phyloP scores from a whole-genome alignment of 2,113 vertebrate species.

The Campylorhamphus procurvoides region DNA sequence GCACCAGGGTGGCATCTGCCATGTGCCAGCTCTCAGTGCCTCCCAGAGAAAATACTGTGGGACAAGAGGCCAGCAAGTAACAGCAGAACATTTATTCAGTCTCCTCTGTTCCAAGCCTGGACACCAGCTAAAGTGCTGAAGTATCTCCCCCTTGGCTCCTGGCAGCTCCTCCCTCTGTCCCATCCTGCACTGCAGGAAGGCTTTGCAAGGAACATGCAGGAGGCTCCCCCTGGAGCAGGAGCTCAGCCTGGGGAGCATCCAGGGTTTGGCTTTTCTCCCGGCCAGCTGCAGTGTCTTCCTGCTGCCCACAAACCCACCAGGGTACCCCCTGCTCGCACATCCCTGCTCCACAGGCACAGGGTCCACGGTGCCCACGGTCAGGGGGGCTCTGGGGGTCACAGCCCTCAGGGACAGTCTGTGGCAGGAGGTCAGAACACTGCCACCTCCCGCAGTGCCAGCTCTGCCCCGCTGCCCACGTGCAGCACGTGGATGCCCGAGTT shows the following conservation, averaged over 20 bases:
- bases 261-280: background rate
- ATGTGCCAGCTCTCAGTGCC: background rate
- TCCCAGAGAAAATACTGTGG: background rate
- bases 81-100: background rate
- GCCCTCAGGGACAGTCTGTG: background rate
- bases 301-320: no score
- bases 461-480: background rate
- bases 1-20: fast-evolving
- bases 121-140: background rate
- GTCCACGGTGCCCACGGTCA: background rate
- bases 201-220: background rate
- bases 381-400: fast-evolving
- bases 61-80: background rate
- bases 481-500: slow-evolving; percentile 85
- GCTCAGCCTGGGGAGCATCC: background rate
- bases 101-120: background rate
- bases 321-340: fast-evolving
- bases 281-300: background rate
- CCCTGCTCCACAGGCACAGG: fast-evolving
- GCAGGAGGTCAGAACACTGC: slow-evolving; percentile 62
- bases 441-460: slow-evolving; percentile 55
- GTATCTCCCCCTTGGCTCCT: background rate
- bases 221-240: background rate
- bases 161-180: background rate
- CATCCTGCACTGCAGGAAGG: fast-evolving